Conservation (phyloP, 1,140 invertebrate species). For the Apis dorsata region DNA sequence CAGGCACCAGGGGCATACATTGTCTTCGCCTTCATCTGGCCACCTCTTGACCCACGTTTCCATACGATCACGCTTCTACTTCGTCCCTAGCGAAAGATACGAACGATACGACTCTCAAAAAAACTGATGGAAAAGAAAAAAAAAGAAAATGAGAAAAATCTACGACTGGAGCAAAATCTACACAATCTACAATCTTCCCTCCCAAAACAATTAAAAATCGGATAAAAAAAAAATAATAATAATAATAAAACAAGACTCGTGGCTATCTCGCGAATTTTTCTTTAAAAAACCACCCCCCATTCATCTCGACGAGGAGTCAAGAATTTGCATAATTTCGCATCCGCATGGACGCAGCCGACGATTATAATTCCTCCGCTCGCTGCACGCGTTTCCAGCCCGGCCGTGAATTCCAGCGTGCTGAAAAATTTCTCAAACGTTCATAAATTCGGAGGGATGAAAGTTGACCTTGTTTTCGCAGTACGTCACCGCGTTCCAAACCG, state of each 20-base stretch:
- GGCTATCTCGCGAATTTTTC: background rate
- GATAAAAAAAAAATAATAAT: no score
- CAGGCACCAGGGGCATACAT: constrained; percentile 57
- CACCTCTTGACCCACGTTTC: constrained; percentile 68
- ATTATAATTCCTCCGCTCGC: background rate
- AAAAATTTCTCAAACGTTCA: constrained; percentile 24
- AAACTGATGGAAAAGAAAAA: no score
- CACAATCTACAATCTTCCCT: no score
- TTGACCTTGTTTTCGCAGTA: constrained; percentile 30
- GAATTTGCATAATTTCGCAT: constrained; percentile 2
- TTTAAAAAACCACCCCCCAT: background rate
- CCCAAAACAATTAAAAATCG: no score
- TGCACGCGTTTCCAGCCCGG: no score
- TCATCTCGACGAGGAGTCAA: background rate
- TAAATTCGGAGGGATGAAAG: constrained; percentile 4
- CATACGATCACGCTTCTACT: constrained; percentile 63
- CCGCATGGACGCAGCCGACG: no score
- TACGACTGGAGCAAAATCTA: no score
- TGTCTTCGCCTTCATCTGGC: constrained; percentile 69
- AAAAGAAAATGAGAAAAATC: no score
- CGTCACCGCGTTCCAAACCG: background rate
- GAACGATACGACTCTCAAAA: background rate
- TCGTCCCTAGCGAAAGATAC: constrained; percentile 31
- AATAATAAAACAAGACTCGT: no score
- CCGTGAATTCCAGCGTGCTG: background rate